Evolutionary conservation across 2,888 invertebrate genomes (phyloP).

Genomic region (Arctia plantaginis): DNA sequence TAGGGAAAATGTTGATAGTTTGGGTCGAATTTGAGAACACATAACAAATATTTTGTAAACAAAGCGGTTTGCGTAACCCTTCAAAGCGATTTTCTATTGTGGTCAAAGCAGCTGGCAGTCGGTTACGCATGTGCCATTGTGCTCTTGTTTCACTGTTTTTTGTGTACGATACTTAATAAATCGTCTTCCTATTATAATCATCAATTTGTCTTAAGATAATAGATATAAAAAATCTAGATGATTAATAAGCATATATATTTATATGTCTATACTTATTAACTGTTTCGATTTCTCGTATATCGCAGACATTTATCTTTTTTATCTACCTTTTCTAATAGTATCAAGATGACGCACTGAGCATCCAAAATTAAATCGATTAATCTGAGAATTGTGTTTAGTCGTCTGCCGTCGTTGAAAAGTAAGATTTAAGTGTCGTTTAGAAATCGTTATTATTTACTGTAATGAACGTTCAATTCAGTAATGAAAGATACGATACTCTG

Average conservation of each 20-base stretch:
- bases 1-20: slow-evolving; percentile 39
- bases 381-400: slow-evolving; percentile 21
- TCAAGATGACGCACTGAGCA: background rate
- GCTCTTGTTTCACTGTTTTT: slow-evolving; percentile 61
- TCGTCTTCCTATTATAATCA: background rate
- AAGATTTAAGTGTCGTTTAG: slow-evolving; percentile 11
- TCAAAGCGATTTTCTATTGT: slow-evolving; percentile 78
- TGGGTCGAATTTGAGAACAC: slow-evolving; percentile 34
- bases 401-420: slow-evolving; percentile 10
- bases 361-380: slow-evolving; percentile 23
- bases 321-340: background rate
- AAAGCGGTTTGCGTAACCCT: slow-evolving; percentile 74
- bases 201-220: background rate
- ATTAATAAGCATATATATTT: background rate
- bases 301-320: background rate
- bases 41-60: slow-evolving; percentile 73
- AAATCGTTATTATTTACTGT: background rate
- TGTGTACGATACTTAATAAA: slow-evolving; percentile 43
- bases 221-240: background rate
- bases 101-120: slow-evolving; percentile 74
- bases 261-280: background rate
- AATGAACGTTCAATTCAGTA: background rate
- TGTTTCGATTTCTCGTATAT: background rate
- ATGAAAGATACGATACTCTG: background rate
- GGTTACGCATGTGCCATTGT: slow-evolving; percentile 75